Evolutionary conservation across 2,797 vertebrate species (phyloP), one percentile per base, ranked within the genome.

Genomic region (Sphaeramia orbicularis): DNA sequence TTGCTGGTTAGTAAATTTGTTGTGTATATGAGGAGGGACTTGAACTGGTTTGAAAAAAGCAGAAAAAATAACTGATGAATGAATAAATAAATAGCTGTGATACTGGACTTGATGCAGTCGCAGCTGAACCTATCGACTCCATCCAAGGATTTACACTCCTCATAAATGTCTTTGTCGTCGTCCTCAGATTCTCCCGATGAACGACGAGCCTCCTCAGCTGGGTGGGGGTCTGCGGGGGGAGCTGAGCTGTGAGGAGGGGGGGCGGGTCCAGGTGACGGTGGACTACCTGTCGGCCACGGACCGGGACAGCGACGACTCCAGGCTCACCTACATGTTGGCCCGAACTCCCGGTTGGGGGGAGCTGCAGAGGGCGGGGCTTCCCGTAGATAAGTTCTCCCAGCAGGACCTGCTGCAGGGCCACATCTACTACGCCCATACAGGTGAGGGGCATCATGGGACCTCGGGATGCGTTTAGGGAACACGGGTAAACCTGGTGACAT

Each of bases 311-410:
- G 93, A 90, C 0, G 91, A 90, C 65, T 73, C 62, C 21, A 58
- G 81, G 3, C 89, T 94, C 56, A 91, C 5, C 0, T 95, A 92
- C 10, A 82, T 81, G 77, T 52, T 94, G 81, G 90, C 86, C 1
- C 71, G 90, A 5, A 79, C 81, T 7, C 94, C 90, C 0, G 65
- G 57, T 9, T 30, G 63, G 6, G 90, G 92, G 0, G 76, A 86
- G 32, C 83, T 94, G 43, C 87, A 90, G 85, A 90, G 87, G 64
- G 78, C 70, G 0, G 82, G 90, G 1, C 11, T 90, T 15, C 45
- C 18, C 0, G 89, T 94, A 62, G 92, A 93, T 81, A 92, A 71
- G 0, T 94, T 95, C 90, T 93, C 91, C 55, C 92, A 94, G 68
- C 59, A 90, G 63, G 94, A 94, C 68, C 77, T 93, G 62, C 75